These are phyloP conservation scores for Serilophus lunatus DNA, from an alignment of 2,113 vertebrate genomes.

Conservation along the genomic window DNA sequence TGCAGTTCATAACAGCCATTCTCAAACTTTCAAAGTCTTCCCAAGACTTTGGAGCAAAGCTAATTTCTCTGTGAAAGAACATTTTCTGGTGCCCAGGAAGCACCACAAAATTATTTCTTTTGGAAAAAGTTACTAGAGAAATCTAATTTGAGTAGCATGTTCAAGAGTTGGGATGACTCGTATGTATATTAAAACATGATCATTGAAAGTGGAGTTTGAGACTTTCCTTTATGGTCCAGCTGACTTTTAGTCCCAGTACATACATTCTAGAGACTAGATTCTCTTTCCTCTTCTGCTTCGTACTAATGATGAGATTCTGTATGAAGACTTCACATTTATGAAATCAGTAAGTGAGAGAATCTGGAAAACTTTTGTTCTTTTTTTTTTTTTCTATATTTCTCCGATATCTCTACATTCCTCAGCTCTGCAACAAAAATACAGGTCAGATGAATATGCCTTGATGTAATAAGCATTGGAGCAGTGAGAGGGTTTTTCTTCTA, in stretches of 20 bases:
- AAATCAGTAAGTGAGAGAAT: background rate
- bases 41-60: background rate
- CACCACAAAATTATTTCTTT: background rate
- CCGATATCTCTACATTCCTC: background rate
- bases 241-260: background rate
- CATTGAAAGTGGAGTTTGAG: background rate
- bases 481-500: background rate
- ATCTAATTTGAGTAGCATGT: background rate
- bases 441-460: rapidly evolving
- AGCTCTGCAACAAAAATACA: background rate
- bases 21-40: background rate
- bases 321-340: background rate
- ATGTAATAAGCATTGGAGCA: background rate
- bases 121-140: background rate
- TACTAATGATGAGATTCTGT: background rate
- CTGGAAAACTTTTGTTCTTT: background rate
- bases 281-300: background rate
- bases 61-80: background rate
- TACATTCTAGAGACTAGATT: background rate
- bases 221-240: background rate
- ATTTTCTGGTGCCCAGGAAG: background rate
- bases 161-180: background rate
- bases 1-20: background rate
- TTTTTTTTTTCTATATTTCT: background rate
- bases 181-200: background rate